A percentile compares a stretch with the other conserved stretches of the same genome.
These are phyloP conservation scores for Boloria euphrosyne DNA, from an alignment of 2,888 invertebrate genomes.

Conservation along the genomic window DNA sequence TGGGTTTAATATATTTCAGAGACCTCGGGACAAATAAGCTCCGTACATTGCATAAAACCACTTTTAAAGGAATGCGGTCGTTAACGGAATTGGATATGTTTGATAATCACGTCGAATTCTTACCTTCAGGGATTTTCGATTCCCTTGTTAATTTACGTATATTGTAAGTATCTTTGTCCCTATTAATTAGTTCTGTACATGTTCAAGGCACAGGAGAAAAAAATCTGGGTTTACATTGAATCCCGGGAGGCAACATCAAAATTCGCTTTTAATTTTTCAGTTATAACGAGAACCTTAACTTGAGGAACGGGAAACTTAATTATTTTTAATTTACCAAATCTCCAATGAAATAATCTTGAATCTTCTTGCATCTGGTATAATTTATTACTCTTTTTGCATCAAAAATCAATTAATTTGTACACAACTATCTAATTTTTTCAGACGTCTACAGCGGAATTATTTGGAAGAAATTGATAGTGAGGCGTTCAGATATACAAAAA, in stretches of 20 bases:
- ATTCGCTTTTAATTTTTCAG: too few relatives aligned
- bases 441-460: constrained; percentile 85
- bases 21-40: constrained; percentile 88
- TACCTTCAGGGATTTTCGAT: constrained; percentile 85
- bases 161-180: constrained; percentile 77
- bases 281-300: too few relatives aligned
- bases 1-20: constrained; percentile 70
- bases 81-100: constrained; percentile 87
- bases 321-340: too few relatives aligned
- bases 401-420: too few relatives aligned
- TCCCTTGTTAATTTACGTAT: constrained; percentile 84
- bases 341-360: too few relatives aligned
- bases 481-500: constrained; percentile 81
- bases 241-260: too few relatives aligned
- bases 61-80: constrained; percentile 85
- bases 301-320: too few relatives aligned
- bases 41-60: constrained; percentile 85
- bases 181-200: neutral
- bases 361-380: too few relatives aligned
- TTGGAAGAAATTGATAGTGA: constrained; percentile 83
- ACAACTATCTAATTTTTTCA: constrained; percentile 57
- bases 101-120: constrained; percentile 86
- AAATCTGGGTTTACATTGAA: too few relatives aligned
- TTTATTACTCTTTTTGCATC: too few relatives aligned
- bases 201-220: neutral